phyloP scores from a whole-genome alignment of 1,140 invertebrate species.

The Euura saliciscinereae region DNA sequence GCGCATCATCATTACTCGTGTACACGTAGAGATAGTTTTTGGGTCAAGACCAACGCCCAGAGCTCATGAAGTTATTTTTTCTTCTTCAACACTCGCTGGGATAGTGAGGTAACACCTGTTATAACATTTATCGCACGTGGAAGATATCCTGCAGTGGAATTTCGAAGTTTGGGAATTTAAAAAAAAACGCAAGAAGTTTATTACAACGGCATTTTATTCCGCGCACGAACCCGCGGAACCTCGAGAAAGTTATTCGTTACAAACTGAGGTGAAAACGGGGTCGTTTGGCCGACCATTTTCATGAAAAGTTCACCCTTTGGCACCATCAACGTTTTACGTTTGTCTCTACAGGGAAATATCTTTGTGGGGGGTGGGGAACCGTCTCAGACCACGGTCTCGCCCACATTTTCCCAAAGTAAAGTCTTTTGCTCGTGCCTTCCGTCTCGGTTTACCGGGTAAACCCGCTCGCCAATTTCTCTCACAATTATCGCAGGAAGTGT shows the following conservation, averaged over 20 bases:
- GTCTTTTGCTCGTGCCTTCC: not conserved
- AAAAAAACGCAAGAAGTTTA: too few relatives aligned
- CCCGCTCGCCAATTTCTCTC: not conserved
- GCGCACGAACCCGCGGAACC: not conserved
- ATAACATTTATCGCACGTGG: not conserved
- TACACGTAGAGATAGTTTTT: not conserved
- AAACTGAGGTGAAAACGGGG: too few relatives aligned
- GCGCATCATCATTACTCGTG: not conserved
- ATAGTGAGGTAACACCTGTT: not conserved
- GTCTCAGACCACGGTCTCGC: not conserved
- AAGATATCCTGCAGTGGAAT: too few relatives aligned
- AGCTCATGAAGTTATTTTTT: not conserved
- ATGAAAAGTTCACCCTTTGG: too few relatives aligned
- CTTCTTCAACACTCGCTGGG: not conserved
- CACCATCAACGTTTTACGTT: too few relatives aligned
- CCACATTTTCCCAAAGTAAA: not conserved
- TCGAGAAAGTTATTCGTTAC: not conserved
- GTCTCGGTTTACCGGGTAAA: not conserved
- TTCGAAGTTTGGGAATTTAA: too few relatives aligned
- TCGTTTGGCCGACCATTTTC: too few relatives aligned
- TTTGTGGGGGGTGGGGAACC: not conserved
- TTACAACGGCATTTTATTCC: not conserved
- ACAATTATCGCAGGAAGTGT: not conserved
- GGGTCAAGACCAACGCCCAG: constrained; percentile 4
- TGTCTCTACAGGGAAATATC: constrained; percentile 3